Evolutionary conservation across 2,888 invertebrate genomes (phyloP), one percentile per base, ranked within the genome.

Genomic region (Orchestes rusci): DNA sequence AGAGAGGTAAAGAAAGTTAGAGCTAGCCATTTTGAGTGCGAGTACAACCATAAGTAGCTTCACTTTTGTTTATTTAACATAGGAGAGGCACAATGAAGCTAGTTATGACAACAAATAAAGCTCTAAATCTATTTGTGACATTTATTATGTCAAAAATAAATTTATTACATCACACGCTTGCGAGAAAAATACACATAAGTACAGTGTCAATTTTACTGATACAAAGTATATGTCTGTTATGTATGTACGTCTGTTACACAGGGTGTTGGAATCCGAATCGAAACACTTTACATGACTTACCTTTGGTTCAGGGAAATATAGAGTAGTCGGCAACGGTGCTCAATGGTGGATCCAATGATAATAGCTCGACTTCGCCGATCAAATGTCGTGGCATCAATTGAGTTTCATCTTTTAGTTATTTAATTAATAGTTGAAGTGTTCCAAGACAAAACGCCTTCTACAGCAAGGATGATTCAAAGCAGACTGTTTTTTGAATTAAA

Each of bases 1-100:
- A 66, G 59, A 65, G 61, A 66, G 56, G 57, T 58, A 61, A 59
- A 60, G 23, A 59, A 62, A 43, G 42, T 45, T 57, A 62, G 62
- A 62, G 61, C 61, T 61, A 61, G 62, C 62, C 64, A 64, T 62
- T 61, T 59, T 63, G 56, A 64, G 62, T 64, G 61, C 62, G 58
- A n/a, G n/a, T n/a, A n/a, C n/a, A 36, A 36, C 42, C 39, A 41
- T 28, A 46, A 43, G 45, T 49, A 49, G 42, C 45, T 23, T 29
- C 36, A 35, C 23, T 31, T 30, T 40, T 23, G 10, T 37, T 43
- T 30, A 8, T 18, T 20, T 19, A 4, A 35, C 8, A 7, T 37
- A 16, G 10, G 27, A n/a, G 27, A 12, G 27, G 2, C 2, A 27
- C 10, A 27, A 27, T 16, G 13, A 39, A 23, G 40, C 43, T 41